These are phyloP conservation scores for Spea hammondii DNA, from an alignment of 2,797 vertebrate species.

Conservation along the genomic window DNA sequence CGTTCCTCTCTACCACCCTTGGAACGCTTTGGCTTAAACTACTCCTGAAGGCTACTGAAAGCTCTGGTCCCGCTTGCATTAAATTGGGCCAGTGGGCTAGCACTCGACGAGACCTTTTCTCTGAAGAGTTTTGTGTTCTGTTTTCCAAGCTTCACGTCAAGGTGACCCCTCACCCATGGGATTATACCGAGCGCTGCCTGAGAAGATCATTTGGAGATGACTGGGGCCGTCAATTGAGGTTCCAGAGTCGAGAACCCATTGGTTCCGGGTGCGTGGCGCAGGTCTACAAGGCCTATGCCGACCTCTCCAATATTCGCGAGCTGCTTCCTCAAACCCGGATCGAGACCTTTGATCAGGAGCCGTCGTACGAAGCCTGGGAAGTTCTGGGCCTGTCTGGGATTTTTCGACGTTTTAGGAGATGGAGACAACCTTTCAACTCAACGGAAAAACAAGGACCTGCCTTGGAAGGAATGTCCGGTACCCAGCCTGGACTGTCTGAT, in stretches of 20 bases:
- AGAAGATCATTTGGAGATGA: slow-evolving; percentile 79
- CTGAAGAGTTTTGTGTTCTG: slow-evolving; percentile 79
- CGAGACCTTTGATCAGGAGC: slow-evolving; percentile 59
- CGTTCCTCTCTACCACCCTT: slow-evolving; percentile 69
- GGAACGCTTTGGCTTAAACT: slow-evolving; percentile 73
- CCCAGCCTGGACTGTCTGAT: neutral
- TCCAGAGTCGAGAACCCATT: slow-evolving; percentile 80
- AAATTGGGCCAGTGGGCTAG: slow-evolving; percentile 96
- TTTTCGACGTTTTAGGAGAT: slow-evolving; percentile 53
- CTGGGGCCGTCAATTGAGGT: slow-evolving; percentile 75
- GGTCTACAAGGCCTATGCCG: slow-evolving; percentile 85
- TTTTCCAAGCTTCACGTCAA: slow-evolving; percentile 85
- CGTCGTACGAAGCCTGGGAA: slow-evolving; percentile 76
- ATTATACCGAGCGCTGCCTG: slow-evolving; percentile 78
- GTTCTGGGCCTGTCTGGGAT: slow-evolving; percentile 68
- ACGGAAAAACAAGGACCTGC: slow-evolving; percentile 40
- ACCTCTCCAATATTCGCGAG: slow-evolving; percentile 66
- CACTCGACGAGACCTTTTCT: slow-evolving; percentile 88
- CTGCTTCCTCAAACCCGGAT: slow-evolving; percentile 63
- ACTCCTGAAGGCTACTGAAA: slow-evolving; percentile 83
- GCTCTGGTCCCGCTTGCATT: slow-evolving; percentile 85
- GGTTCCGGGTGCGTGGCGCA: slow-evolving; percentile 92
- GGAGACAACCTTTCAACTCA: slow-evolving; percentile 23
- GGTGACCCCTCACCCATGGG: slow-evolving; percentile 84
- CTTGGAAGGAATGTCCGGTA: slow-evolving; percentile 19